Evolutionary conservation across 1,140 invertebrate species (phyloP).

Genomic region (Belonocnema kinseyi): DNA sequence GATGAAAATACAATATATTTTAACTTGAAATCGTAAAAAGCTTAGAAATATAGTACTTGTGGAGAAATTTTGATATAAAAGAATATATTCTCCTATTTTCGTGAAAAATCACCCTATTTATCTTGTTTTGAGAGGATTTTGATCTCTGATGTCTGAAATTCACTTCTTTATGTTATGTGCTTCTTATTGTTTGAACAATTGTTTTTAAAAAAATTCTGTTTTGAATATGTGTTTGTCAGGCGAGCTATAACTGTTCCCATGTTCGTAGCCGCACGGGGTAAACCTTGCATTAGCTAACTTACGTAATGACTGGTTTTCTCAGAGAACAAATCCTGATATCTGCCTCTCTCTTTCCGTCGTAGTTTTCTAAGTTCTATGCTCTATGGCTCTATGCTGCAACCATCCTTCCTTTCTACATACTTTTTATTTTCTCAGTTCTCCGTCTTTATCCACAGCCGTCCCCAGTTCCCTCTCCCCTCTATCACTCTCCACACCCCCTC

Average conservation of each 20-base stretch:
- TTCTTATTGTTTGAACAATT: too few relatives aligned
- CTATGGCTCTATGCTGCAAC: conserved; percentile 18
- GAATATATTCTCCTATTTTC: too few relatives aligned
- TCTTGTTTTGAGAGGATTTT: too few relatives aligned
- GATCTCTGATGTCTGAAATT: too few relatives aligned
- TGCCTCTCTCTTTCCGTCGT: conserved; percentile 33
- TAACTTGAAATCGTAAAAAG: too few relatives aligned
- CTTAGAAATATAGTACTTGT: too few relatives aligned
- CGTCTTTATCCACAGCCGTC: conserved; percentile 34
- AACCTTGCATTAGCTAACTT: conserved; percentile 52
- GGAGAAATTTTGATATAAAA: too few relatives aligned
- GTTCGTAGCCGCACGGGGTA: conserved; percentile 22
- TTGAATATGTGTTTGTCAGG: conserved; percentile 24
- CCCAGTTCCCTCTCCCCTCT: conserved; percentile 39
- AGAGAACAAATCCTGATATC: conserved; percentile 44
- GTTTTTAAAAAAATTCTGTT: not conserved
- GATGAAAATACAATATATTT: too few relatives aligned
- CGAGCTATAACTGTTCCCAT: conserved; percentile 48
- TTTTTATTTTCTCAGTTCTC: conserved; percentile 33
- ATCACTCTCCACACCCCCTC: conserved; percentile 38
- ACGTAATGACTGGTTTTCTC: conserved; percentile 57
- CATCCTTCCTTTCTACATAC: conserved; percentile 6
- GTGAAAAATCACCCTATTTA: too few relatives aligned
- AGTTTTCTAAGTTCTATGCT: not conserved
- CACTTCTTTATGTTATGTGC: too few relatives aligned